phyloP scores from a whole-genome alignment of 2,888 invertebrate genomes.

The Ophion slaviceki region DNA sequence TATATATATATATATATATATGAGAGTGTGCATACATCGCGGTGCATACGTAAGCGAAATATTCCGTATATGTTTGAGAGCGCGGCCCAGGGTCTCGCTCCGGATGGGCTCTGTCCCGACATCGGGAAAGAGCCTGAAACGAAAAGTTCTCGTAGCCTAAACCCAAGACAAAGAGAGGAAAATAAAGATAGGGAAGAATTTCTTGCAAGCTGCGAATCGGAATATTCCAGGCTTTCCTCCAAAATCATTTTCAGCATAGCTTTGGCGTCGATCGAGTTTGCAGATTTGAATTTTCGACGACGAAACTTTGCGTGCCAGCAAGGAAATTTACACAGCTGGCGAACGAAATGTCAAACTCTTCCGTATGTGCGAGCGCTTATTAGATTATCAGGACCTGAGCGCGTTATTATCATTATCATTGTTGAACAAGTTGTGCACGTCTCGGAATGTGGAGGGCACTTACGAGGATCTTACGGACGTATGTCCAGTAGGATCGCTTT shows the following conservation, averaged over 20 bases:
- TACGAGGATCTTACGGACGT: background rate
- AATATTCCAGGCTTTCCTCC: conserved; percentile 13
- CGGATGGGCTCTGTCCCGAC: conserved; percentile 52
- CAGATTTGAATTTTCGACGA: conserved; percentile 28
- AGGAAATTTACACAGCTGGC: background rate
- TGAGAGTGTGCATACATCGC: background rate
- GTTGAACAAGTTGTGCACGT: background rate
- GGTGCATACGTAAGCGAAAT: conserved; percentile 20
- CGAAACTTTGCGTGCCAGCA: background rate
- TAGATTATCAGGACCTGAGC: background rate
- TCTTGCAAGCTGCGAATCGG: conserved; percentile 19
- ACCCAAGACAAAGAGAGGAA: conserved; percentile 24
- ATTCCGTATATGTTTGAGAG: conserved; percentile 66
- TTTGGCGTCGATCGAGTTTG: conserved; percentile 3
- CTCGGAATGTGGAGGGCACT: background rate
- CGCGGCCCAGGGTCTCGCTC: conserved; percentile 56
- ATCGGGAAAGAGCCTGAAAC: conserved; percentile 37
- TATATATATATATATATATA: background rate
- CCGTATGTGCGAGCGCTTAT: background rate
- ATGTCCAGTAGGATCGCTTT: background rate
- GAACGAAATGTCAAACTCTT: background rate
- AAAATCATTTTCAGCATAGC: conserved; percentile 14
- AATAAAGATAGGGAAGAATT: conserved; percentile 60
- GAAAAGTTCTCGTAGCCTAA: conserved; percentile 10
- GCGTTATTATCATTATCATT: background rate